Conservation (phyloP, 2,888 invertebrate species). For the Mactromeris polynyma region DNA sequence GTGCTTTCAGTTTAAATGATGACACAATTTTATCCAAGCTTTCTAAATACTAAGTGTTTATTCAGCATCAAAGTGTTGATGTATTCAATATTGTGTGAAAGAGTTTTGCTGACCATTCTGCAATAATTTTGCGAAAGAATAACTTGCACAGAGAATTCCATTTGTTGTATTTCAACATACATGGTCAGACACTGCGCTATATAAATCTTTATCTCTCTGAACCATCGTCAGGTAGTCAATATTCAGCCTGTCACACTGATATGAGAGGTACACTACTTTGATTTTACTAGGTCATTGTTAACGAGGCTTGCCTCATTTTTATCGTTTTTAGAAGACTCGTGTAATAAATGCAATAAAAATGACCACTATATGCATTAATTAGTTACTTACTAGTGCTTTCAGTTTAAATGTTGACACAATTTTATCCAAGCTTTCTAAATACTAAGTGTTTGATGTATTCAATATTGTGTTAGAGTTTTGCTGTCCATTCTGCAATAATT, state of each 20-base stretch:
- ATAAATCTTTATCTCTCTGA: slow-evolving; percentile 59
- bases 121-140: too few relatives aligned
- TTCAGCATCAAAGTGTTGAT: background rate
- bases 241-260: slow-evolving; percentile 53
- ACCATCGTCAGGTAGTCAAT: slow-evolving; percentile 61
- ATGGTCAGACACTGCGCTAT: slow-evolving; percentile 70
- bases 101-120: background rate
- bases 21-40: too few relatives aligned
- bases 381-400: too few relatives aligned
- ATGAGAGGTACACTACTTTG: slow-evolving; percentile 55
- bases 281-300: too few relatives aligned
- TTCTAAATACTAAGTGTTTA: background rate
- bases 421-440: too few relatives aligned
- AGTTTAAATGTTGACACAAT: slow-evolving; percentile 92
- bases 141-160: slow-evolving; percentile 34
- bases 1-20: background rate
- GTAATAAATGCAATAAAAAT: too few relatives aligned
- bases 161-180: background rate
- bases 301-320: too few relatives aligned
- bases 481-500: too few relatives aligned
- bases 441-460: too few relatives aligned
- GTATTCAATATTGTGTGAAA: background rate
- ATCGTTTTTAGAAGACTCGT: too few relatives aligned
- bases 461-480: too few relatives aligned
- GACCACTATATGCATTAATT: too few relatives aligned